phyloP scores from a whole-genome alignment of 2,797 vertebrate genomes.

The Coreius guichenoti region DNA sequence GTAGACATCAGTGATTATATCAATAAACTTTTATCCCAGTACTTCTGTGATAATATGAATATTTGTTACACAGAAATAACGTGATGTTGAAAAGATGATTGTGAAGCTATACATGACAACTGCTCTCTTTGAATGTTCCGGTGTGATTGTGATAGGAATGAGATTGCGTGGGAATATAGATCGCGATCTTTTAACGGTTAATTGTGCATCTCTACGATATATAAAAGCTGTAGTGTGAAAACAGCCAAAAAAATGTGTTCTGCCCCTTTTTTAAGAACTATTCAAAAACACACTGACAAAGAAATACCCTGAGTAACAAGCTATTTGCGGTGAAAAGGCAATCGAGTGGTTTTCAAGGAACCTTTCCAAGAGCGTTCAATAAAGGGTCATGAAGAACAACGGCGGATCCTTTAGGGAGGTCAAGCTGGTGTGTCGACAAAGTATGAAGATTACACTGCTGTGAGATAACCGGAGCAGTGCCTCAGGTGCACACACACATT shows the following conservation, averaged over 20 bases:
- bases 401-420: conserved; percentile 50
- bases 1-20: background rate
- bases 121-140: background rate
- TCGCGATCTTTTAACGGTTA: background rate
- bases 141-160: background rate
- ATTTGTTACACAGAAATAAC: background rate
- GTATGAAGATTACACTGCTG: conserved; percentile 58
- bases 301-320: conserved; percentile 29
- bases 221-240: background rate
- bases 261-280: background rate
- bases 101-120: background rate
- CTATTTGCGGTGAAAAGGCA: conserved; percentile 56
- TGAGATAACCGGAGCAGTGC: conserved; percentile 55
- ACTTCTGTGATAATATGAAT: background rate
- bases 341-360: conserved; percentile 50
- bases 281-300: conserved; percentile 4
- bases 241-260: background rate
- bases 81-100: background rate
- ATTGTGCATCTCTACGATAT: background rate
- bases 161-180: background rate
- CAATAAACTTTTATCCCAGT: background rate
- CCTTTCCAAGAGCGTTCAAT: conserved; percentile 47
- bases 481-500: conserved; percentile 47
- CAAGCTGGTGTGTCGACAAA: conserved; percentile 55
- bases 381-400: conserved; percentile 50